Percentiles rank a stretch among this genome's conserved stretches.
These are phyloP conservation scores for Hozukius guyotensis DNA, from an alignment of 2,797 vertebrate genomes.

Conservation along the genomic window DNA sequence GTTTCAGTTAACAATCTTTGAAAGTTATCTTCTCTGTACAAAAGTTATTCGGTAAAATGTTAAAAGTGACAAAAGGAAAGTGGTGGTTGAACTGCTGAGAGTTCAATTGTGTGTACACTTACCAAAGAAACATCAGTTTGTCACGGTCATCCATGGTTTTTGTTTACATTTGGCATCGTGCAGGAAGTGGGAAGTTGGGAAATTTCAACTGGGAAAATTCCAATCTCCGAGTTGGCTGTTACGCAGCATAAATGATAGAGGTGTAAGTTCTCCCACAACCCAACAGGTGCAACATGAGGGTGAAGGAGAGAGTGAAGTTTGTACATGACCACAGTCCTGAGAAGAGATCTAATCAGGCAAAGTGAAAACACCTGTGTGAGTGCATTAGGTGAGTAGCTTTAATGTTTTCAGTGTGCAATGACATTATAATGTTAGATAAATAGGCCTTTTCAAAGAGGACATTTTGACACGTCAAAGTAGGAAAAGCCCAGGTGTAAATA, in stretches of 20 bases:
- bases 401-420: background rate
- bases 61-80: too few relatives aligned
- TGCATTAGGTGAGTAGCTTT: too few relatives aligned
- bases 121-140: accelerated
- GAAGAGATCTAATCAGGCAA: background rate
- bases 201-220: too few relatives aligned
- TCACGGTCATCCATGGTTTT: too few relatives aligned
- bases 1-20: accelerated
- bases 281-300: background rate
- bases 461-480: background rate
- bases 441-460: accelerated
- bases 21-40: too few relatives aligned
- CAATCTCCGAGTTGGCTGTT: too few relatives aligned
- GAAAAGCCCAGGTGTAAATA: background rate
- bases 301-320: background rate
- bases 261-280: background rate
- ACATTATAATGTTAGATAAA: background rate
- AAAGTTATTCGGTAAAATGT: too few relatives aligned
- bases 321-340: background rate
- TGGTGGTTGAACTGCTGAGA: accelerated
- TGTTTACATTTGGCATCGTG: too few relatives aligned
- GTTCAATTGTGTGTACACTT: too few relatives aligned
- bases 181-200: too few relatives aligned
- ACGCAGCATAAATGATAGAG: background rate
- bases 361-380: too few relatives aligned